Base-by-base conservation (phyloP, 2,888 invertebrate species). In the Hemaris fuciformis region DNA sequence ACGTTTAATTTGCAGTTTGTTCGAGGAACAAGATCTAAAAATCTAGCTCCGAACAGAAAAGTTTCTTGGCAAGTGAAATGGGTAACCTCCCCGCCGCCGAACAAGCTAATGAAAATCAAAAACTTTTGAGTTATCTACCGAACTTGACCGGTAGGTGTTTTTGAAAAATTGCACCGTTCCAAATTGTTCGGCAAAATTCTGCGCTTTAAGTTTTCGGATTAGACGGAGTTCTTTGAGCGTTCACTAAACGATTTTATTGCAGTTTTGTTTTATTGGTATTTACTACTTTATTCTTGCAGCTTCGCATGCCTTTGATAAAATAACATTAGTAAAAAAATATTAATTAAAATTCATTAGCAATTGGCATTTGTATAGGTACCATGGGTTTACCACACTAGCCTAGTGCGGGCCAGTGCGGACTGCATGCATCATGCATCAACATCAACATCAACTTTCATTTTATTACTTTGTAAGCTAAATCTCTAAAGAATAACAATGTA, bases 101-200 rank as follows among this genome's bases (percentile, higher is more conserved):
- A 27, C 13, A 38, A 41, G 57, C 57, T 62, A 62, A 62, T 62
- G 61, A 58, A 62, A 62, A 62, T 57, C 34, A 57, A 57, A 46
- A 57, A 61, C 56, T 61, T 61, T 62, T 45, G 57, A 18, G 18
- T 25, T 48, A 53, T 53, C 48, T 53, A 7, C 18, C 27, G 15
- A 53, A 53, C 10, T 53, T 31, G 53, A 31, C 8, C 53, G 18
- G 53, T 27, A 53, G 53, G 53, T 53, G 53, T 53, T 27, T 53
- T 53, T 53, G 48, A 48, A 27, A 27, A 53, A 53, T 31, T 53
- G 53, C 53, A 31, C 18, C n/a, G 53, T 31, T 53, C 31, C 53
- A 27, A 53, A 31, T 53, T 53, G 53, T 27, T 27, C 18, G 53
- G 10, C 18, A 31, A 53, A 25, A n/a, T n/a, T n/a, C n/a, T 48